These are phyloP conservation scores for Metaphire vulgaris DNA, from an alignment of 1,140 invertebrate genomes.

Conservation along the genomic window DNA sequence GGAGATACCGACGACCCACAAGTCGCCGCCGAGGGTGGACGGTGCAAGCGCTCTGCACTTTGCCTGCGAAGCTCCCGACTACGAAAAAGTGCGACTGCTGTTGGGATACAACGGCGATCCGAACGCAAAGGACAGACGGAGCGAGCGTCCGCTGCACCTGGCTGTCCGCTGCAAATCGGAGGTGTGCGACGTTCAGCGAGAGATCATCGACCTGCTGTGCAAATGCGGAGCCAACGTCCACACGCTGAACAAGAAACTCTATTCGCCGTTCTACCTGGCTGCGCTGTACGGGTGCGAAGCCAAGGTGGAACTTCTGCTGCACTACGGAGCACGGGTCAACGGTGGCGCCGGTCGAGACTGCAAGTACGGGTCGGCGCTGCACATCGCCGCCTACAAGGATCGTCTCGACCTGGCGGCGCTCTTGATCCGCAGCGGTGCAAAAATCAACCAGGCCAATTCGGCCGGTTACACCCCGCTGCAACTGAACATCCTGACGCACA, in stretches of 20 bases:
- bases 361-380: conserved; percentile 26
- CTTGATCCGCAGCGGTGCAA: conserved; percentile 19
- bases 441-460: conserved; percentile 15
- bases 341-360: conserved; percentile 6
- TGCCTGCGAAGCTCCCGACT: conserved; percentile 21
- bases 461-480: conserved; percentile 21
- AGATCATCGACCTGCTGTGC: conserved; percentile 24
- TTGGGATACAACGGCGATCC: conserved; percentile 19
- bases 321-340: conserved; percentile 20
- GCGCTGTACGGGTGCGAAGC: conserved; percentile 23
- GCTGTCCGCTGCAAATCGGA: conserved; percentile 22
- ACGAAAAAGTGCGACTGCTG: conserved; percentile 22
- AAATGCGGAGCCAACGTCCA: conserved; percentile 11
- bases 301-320: conserved; percentile 23
- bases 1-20: conserved; percentile 6
- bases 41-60: conserved; percentile 25
- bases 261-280: conserved; percentile 24
- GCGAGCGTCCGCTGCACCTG: conserved; percentile 23
- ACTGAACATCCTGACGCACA: conserved; percentile 20
- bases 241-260: conserved; percentile 20
- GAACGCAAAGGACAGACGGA: conserved; percentile 20
- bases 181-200: conserved; percentile 10
- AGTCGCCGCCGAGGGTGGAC: background rate
- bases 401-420: conserved; percentile 11
- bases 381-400: conserved; percentile 28